These are phyloP conservation scores for Xerus rutilus DNA, from an alignment of 2,797 vertebrate genomes.

Conservation along the genomic window DNA sequence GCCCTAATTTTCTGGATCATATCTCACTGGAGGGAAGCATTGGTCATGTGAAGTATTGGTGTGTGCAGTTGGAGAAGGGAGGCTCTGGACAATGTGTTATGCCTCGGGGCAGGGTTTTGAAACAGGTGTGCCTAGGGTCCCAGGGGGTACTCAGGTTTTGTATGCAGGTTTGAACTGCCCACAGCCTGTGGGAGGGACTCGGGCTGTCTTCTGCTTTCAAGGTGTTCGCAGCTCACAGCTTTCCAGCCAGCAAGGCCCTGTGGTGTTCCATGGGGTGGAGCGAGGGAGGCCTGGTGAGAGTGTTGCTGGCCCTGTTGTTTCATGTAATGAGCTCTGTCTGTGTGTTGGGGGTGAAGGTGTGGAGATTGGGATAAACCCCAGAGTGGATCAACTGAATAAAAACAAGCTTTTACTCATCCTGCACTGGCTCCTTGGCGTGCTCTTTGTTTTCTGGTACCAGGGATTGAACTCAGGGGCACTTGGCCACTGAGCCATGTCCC, in stretches of 20 bases:
- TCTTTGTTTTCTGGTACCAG: no score
- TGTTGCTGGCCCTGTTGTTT: neutral
- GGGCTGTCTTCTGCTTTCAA: neutral
- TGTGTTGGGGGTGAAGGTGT: neutral
- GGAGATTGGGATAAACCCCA: neutral
- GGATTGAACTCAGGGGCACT: no score
- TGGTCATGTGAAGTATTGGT: neutral
- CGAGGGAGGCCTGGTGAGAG: neutral
- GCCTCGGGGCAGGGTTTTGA: neutral
- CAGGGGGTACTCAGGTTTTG: neutral
- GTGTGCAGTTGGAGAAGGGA: neutral
- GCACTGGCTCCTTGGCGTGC: neutral
- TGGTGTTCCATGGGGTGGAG: neutral
- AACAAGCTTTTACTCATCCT: neutral
- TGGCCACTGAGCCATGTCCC: no score
- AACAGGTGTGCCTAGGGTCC: rapidly evolving
- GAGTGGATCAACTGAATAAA: constrained; percentile 21
- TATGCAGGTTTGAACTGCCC: neutral
- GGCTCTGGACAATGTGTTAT: neutral
- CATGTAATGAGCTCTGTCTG: neutral
- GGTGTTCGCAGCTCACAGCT: neutral
- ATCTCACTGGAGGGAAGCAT: neutral
- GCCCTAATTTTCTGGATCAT: constrained; percentile 39
- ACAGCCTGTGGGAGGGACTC: no score
- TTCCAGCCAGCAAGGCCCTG: rapidly evolving